Percentiles rank a stretch among this genome's conserved stretches.
Conservation (phyloP, 2,113 vertebrate species). For the Prinia subflava region DNA sequence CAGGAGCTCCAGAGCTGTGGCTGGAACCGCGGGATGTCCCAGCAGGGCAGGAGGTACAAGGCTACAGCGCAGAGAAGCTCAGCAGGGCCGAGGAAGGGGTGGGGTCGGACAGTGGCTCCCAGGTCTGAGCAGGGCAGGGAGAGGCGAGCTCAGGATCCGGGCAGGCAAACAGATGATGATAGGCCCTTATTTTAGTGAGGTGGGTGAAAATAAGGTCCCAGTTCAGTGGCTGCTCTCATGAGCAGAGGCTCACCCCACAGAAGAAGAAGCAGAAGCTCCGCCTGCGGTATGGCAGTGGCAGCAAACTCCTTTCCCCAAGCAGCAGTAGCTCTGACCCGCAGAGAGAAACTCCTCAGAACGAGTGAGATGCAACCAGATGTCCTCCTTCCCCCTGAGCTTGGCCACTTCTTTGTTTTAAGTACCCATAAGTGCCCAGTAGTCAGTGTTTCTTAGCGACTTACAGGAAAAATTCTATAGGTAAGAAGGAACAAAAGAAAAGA, state of each 20-base stretch:
- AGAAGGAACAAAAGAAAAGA: not conserved
- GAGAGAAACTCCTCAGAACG: not conserved
- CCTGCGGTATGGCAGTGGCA: not conserved
- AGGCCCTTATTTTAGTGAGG: not conserved
- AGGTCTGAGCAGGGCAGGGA: not conserved
- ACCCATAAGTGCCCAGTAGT: not conserved
- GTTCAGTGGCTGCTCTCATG: not conserved
- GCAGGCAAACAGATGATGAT: not conserved
- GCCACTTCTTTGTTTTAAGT: not conserved
- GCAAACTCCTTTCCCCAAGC: not conserved
- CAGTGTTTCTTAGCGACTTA: not conserved
- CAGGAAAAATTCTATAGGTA: not conserved
- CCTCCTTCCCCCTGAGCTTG: not conserved
- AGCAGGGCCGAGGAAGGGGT: not conserved
- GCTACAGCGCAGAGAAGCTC: not conserved
- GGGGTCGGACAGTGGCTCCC: not conserved
- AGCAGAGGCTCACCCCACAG: not conserved
- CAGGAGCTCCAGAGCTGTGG: not conserved
- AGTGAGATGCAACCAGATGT: not conserved
- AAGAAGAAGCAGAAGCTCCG: not conserved
- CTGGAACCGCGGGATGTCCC: not conserved
- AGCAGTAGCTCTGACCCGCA: not conserved
- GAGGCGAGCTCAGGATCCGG: not conserved
- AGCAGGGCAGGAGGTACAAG: not conserved
- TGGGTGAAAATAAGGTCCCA: not conserved